Evolutionary conservation across 2,888 invertebrate species (phyloP), one percentile per base, ranked within the genome.

Genomic region (Campaea margaritaria): DNA sequence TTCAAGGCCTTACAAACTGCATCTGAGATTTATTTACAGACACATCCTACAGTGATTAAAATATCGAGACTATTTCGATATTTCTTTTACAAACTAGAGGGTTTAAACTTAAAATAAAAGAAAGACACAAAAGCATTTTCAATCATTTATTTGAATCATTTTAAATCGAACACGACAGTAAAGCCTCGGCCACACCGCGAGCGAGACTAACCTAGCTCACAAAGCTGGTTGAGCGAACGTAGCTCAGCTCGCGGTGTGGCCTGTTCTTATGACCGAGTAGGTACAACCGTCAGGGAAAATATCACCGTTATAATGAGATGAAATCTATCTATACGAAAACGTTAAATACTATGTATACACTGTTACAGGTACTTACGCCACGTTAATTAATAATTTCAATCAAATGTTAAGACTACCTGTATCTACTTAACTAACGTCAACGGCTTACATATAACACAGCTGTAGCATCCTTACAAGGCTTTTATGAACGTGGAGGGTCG

Each of bases 141-240:
- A 55, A 63, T 65, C 50, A 61, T 63, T 65, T 61, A 57, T 61
- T 65, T 51, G 53, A 67, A 61, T 61, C 56, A 67, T 56, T 65
- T 65, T 62, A 65, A 57, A 65, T 58, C 46, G 43, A 63, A 59
- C 50, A 55, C 38, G 57, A 45, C 52, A 59, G 58, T 31, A 41
- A 34, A 5, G 55, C 49, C 53, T 21, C 21, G 21, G 21, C 21
- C 21, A 21, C 21, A 21, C 21, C 21, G 21, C 21, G 21, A 21
- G 5, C 21, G 21, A 21, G 21, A 5, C 21, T 21, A 21, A 21
- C 21, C 3, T 21, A 21, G 21, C 21, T 21, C 21, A 5, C 3
- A 5, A 3, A 21, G 21, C 21, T 21, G 21, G 21, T 21, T 21
- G 21, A 21, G 21, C 21, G 2, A 5, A 2, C 21, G n/a, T n/a